These are phyloP conservation scores for Pinctada fucata DNA, from an alignment of 2,888 invertebrate species.

Conservation along the genomic window DNA sequence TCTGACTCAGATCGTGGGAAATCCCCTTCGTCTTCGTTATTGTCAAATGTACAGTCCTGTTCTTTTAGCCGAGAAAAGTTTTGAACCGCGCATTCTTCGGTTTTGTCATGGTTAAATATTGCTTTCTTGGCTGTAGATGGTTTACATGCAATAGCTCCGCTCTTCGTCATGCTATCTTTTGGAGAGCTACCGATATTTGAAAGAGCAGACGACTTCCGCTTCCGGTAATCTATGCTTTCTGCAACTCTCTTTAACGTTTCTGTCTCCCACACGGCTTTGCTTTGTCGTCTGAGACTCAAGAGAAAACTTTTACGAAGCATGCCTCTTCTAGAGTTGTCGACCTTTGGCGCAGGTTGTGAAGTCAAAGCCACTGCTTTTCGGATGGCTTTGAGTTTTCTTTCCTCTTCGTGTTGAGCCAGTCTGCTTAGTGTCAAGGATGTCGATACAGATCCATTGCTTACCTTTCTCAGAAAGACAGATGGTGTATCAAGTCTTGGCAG, in stretches of 20 bases:
- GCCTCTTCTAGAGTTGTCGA: slow-evolving; percentile 29
- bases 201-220: too few species aligned
- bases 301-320: slow-evolving; percentile 43
- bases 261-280: too few species aligned
- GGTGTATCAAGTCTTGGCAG: neutral
- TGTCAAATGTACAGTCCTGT: neutral
- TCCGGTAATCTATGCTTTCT: too few species aligned
- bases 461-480: slow-evolving; percentile 6
- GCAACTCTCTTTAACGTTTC: too few species aligned
- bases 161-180: slow-evolving; percentile 22
- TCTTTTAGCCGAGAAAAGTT: neutral
- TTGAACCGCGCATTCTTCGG: neutral
- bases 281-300: neutral
- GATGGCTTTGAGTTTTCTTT: slow-evolving; percentile 40
- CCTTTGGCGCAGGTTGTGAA: slow-evolving; percentile 41
- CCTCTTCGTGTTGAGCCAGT: slow-evolving; percentile 31
- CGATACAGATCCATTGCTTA: slow-evolving; percentile 13
- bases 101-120: neutral
- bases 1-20: neutral
- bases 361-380: slow-evolving; percentile 47
- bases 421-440: neutral
- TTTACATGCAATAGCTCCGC: neutral
- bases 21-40: neutral
- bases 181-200: too few species aligned
- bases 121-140: neutral